Conservation (phyloP, 2,888 invertebrate species). For the Eupithecia exiguata region DNA sequence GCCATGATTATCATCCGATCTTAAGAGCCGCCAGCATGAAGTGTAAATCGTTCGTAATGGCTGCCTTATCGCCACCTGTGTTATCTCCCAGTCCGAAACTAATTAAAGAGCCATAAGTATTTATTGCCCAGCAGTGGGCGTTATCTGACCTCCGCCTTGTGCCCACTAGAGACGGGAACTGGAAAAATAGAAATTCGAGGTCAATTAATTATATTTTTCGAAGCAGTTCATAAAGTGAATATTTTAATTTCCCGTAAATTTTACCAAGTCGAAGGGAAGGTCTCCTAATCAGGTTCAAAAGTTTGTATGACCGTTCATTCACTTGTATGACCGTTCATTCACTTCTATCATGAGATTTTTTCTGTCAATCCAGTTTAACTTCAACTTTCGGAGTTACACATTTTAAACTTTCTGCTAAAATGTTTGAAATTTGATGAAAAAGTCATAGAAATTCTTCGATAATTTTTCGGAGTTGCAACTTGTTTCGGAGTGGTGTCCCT, state of each 20-base stretch:
- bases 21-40: constrained; percentile 21
- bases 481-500: neutral
- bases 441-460: neutral
- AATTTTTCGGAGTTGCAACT: neutral
- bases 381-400: neutral
- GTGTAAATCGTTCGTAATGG: constrained; percentile 30
- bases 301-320: neutral
- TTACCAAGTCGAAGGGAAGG: neutral
- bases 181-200: neutral
- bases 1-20: constrained; percentile 14
- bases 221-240: neutral
- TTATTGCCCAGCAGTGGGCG: constrained; percentile 30
- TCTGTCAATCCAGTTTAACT: neutral
- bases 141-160: constrained; percentile 29
- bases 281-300: neutral
- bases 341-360: neutral
- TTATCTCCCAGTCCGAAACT: constrained; percentile 34
- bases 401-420: neutral
- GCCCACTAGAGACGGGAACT: constrained; percentile 17
- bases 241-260: neutral
- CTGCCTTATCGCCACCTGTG: constrained; percentile 34
- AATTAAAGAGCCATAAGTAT: constrained; percentile 36
- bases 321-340: neutral
- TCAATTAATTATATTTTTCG: neutral
- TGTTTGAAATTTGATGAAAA: neutral